Evolutionary conservation across 2,797 vertebrate species (phyloP).

Genomic region (Oreonectes daqikongensis): DNA sequence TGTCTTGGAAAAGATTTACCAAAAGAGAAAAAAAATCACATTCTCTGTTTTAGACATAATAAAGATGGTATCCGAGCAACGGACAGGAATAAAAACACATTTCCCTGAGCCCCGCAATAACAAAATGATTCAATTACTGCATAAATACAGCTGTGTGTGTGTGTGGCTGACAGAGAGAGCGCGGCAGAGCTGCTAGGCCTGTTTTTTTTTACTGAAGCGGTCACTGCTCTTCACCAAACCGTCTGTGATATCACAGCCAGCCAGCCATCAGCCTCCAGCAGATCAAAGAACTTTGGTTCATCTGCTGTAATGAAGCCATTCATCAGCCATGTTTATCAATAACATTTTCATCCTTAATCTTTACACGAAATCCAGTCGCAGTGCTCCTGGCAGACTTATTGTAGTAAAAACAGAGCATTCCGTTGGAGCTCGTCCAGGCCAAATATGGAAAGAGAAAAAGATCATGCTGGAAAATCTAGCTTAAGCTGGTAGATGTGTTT

Average conservation of each 20-base stretch:
- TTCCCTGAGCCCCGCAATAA: constrained; percentile 61
- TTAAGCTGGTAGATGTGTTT: not conserved
- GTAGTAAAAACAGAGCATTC: constrained; percentile 49
- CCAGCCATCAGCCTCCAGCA: constrained; percentile 11
- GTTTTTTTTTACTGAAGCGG: constrained; percentile 37
- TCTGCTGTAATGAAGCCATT: constrained; percentile 37
- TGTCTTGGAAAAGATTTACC: constrained; percentile 47
- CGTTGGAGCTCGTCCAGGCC: constrained; percentile 50
- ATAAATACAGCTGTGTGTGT: constrained; percentile 51
- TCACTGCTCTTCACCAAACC: constrained; percentile 11
- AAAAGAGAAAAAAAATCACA: constrained; percentile 52
- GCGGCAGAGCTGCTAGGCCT: constrained; percentile 37
- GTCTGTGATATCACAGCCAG: constrained; percentile 23
- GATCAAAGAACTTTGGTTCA: constrained; percentile 46
- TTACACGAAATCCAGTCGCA: constrained; percentile 38
- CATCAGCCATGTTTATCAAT: constrained; percentile 52
- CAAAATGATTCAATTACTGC: constrained; percentile 64
- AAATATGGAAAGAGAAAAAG: constrained; percentile 51
- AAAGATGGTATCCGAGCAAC: constrained; percentile 62
- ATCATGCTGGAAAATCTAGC: not conserved
- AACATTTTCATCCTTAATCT: constrained; percentile 45
- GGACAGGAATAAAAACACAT: constrained; percentile 62
- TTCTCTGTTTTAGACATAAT: constrained; percentile 62
- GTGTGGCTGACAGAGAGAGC: constrained; percentile 22
- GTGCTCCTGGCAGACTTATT: constrained; percentile 50